Evolutionary conservation across 2,797 vertebrate genomes (phyloP).

Genomic region (Ibycter americanus): DNA sequence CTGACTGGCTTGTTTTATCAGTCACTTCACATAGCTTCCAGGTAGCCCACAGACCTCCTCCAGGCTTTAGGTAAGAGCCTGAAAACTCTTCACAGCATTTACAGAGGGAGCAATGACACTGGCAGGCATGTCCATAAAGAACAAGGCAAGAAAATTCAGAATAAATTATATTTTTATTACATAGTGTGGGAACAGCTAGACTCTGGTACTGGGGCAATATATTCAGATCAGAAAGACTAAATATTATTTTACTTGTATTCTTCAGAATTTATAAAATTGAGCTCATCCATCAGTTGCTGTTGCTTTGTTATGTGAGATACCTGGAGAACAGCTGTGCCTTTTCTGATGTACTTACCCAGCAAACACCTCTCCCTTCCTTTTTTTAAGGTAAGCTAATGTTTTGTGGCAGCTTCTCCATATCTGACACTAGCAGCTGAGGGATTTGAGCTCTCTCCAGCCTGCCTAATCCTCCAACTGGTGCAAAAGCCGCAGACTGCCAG

Average conservation of each 20-base stretch:
- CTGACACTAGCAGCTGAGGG: neutral
- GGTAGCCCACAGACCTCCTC: neutral
- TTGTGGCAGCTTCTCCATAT: neutral
- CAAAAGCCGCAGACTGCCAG: neutral
- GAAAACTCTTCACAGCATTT: neutral
- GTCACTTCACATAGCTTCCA: neutral
- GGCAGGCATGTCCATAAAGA: neutral
- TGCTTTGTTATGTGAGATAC: neutral
- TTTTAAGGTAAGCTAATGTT: neutral
- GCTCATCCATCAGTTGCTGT: neutral
- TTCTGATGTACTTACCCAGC: neutral
- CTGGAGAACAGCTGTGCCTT: neutral
- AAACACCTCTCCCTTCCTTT: neutral
- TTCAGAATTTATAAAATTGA: neutral
- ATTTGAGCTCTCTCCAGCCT: conserved; percentile 12
- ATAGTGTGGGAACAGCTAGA: neutral
- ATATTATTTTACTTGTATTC: neutral
- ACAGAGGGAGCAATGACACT: neutral
- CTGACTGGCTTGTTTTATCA: neutral
- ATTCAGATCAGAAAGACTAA: neutral
- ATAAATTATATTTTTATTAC: neutral
- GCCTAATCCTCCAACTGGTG: conserved; percentile 16
- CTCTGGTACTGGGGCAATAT: neutral
- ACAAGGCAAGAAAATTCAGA: neutral
- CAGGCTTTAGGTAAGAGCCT: neutral